These are phyloP conservation scores for Polypedilum vanderplanki DNA, from an alignment of 1,140 invertebrate genomes.

Conservation along the genomic window DNA sequence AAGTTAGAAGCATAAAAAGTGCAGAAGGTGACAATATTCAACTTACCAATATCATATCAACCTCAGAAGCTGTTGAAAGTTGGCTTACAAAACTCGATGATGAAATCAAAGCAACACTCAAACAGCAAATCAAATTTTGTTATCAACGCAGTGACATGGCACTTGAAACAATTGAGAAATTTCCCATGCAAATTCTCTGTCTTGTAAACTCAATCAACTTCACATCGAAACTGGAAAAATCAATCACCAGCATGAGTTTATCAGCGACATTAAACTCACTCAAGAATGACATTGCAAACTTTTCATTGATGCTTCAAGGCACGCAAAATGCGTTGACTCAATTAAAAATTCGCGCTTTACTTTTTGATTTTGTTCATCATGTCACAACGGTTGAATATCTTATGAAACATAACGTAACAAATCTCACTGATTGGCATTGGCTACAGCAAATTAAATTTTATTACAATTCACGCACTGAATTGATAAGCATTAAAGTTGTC, in stretches of 20 bases:
- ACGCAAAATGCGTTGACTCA: conserved; percentile 34
- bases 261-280: conserved; percentile 44
- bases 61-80: conserved; percentile 75
- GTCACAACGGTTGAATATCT: conserved; percentile 74
- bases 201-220: conserved; percentile 66
- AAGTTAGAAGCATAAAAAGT: conserved; percentile 70
- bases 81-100: conserved; percentile 76
- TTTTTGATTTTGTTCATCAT: conserved; percentile 91
- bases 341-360: conserved; percentile 64
- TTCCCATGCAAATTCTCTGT: conserved; percentile 81
- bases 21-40: conserved; percentile 77
- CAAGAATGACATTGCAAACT: conserved; percentile 40
- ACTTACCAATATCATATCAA: conserved; percentile 66
- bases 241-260: conserved; percentile 61
- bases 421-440: conserved; percentile 81
- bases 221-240: conserved; percentile 72
- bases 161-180: conserved; percentile 62
- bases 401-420: conserved; percentile 57
- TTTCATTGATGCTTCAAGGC: conserved; percentile 37
- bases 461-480: conserved; percentile 37
- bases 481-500: conserved; percentile 64
- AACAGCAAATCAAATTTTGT: conserved; percentile 60
- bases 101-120: conserved; percentile 76
- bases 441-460: conserved; percentile 85
- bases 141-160: conserved; percentile 47